Percentiles rank a stretch among this genome's conserved stretches.
Conservation (phyloP, 2,888 invertebrate species). For the Nomada fabriciana region DNA sequence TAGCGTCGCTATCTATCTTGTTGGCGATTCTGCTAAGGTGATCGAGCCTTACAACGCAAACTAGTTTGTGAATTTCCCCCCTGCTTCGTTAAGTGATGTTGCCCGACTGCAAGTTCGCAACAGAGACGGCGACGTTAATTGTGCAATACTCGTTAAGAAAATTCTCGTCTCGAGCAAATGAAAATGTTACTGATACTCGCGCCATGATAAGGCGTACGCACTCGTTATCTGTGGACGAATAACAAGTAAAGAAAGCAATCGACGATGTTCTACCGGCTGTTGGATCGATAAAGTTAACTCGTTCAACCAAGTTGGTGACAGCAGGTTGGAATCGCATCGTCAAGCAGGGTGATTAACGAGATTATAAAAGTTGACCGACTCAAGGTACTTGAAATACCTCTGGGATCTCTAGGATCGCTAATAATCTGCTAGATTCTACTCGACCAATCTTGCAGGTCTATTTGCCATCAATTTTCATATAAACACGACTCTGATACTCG, state of each 20-base stretch:
- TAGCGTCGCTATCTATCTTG: constrained; percentile 13
- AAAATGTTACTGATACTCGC: constrained; percentile 19
- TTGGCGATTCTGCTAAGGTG: neutral
- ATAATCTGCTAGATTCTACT: too few species aligned
- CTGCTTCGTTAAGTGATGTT: neutral
- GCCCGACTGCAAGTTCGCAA: neutral
- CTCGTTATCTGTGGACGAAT: neutral
- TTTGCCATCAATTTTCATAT: too few species aligned
- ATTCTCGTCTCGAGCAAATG: constrained; percentile 14
- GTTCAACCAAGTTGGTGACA: constrained; percentile 22
- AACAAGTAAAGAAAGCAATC: neutral
- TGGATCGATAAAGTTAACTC: constrained; percentile 40
- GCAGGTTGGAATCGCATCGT: constrained; percentile 28
- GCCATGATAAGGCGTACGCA: neutral
- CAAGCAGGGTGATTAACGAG: neutral
- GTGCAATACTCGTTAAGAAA: constrained; percentile 13
- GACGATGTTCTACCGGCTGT: constrained; percentile 13
- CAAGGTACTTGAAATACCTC: constrained; percentile 2
- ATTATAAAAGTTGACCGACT: constrained; percentile 1
- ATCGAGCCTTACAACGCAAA: constrained; percentile 18
- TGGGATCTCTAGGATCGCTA: neutral
- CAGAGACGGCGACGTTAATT: neutral
- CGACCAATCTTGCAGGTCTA: too few species aligned
- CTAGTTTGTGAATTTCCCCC: neutral
- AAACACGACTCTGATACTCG: too few species aligned